Evolutionary conservation across 2,797 vertebrate genomes (phyloP), one percentile per base, ranked within the genome.

Genomic region (Cynopterus sphinx): DNA sequence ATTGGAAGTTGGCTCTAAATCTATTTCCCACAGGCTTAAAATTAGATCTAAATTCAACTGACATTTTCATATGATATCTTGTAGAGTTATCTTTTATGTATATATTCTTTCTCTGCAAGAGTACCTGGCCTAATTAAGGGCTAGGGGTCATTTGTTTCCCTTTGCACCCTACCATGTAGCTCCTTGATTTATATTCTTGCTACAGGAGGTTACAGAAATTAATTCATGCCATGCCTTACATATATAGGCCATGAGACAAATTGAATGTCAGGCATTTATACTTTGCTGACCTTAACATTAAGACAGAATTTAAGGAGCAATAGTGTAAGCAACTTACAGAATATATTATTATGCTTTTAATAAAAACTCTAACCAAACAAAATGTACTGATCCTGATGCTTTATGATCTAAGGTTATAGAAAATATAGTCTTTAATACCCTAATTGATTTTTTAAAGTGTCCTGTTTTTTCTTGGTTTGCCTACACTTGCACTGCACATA

Each of bases 51-150:
- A 95, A 82, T 81, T 90, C 91, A 90, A 36, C 71, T 94, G 92
- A 96, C 79, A 91, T 96, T 97, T 96, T 95, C 65, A 57, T 82
- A 63, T 65, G 43, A 43, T 75, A 9, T 94, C 8, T 92, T 17
- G 15, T 39, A 81, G 57, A 86, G 74, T 88, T 97, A 96, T 94
- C 65, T 91, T 97, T 93, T 96, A 93, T 93, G 91, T 74, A 96
- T 93, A 82, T 91, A 63, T 71, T 88, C 75, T 94, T 94, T 63
- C 51, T 84, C 53, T 84, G 41, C 21, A 79, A 83, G 36, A 68
- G 9, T 90, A 41, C 10, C 65, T 74, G 49, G 11, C 39, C 33
- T 93, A 87, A 90, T 82, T 91, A 96, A 87, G 67, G 43, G 55
- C 41, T 93, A 94, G 9, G 9, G 61, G 61, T 82, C 75, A 41